Evolutionary conservation across 2,797 vertebrate genomes (phyloP).

Genomic region (Acipenser ruthenus): DNA sequence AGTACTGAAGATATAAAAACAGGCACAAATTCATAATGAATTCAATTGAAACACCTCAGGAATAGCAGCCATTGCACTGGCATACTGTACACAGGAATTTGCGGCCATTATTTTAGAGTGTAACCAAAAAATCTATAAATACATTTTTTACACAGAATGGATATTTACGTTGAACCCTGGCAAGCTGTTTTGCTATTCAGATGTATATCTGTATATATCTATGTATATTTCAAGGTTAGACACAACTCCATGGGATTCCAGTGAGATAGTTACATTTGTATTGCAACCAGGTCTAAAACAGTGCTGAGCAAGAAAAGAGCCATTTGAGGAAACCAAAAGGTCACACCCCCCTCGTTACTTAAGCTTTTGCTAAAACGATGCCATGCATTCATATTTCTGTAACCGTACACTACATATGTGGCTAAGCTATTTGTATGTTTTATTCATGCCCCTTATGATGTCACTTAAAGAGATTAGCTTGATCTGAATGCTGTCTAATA

Average conservation of each 20-base stretch:
- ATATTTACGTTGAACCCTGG: no score
- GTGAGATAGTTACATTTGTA: not conserved
- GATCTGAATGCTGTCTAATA: conserved; percentile 51
- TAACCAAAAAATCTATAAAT: no score
- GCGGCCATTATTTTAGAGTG: no score
- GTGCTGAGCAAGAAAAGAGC: not conserved
- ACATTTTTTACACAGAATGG: no score
- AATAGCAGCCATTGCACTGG: no score
- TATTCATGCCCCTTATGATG: conserved; percentile 79
- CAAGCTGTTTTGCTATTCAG: no score
- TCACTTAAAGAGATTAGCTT: conserved; percentile 75
- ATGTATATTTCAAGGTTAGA: conserved; percentile 21
- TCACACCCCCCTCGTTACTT: conserved; percentile 44
- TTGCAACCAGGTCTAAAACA: not conserved
- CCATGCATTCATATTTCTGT: conserved; percentile 70
- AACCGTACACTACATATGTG: conserved; percentile 68
- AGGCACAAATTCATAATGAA: no score
- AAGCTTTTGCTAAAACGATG: conserved; percentile 73
- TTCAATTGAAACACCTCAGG: no score
- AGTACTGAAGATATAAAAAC: no score
- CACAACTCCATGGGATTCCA: not conserved
- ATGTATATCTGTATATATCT: no score
- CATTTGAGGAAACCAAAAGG: not conserved
- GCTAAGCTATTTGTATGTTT: conserved; percentile 63
- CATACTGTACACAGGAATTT: no score